phyloP scores from a whole-genome alignment of 2,888 invertebrate genomes.

The Biston betularia region DNA sequence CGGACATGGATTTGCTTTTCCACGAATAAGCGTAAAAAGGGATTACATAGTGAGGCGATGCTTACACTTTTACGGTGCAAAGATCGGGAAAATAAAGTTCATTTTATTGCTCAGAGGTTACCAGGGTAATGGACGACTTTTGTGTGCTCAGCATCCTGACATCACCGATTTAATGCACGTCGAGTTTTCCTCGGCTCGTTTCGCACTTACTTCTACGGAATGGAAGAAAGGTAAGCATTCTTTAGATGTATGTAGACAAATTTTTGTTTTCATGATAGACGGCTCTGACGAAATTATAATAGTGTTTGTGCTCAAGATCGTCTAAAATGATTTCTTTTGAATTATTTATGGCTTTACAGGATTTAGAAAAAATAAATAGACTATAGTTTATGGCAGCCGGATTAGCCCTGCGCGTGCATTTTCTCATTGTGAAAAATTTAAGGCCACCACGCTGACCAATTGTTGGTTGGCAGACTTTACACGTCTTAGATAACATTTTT shows the following conservation, averaged over 20 bases:
- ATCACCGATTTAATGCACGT: constrained; percentile 40
- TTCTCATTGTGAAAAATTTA: too few species aligned
- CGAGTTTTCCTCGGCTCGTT: constrained; percentile 6
- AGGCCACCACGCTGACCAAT: too few species aligned
- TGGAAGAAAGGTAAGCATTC: background rate
- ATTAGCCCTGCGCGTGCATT: too few species aligned
- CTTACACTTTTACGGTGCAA: constrained; percentile 71
- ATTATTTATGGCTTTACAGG: too few species aligned
- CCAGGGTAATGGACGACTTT: constrained; percentile 69
- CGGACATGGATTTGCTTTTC: constrained; percentile 56
- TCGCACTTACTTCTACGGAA: constrained; percentile 11
- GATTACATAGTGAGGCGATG: constrained; percentile 75
- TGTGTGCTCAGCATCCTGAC: constrained; percentile 57
- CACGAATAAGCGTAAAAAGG: constrained; percentile 65
- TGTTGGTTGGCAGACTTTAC: too few species aligned
- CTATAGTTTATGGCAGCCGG: too few species aligned
- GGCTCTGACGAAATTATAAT: too few species aligned
- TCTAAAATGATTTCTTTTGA: too few species aligned
- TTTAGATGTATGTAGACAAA: background rate
- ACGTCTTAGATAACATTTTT: too few species aligned
- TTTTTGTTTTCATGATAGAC: too few species aligned
- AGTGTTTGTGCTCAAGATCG: too few species aligned
- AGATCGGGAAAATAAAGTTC: constrained; percentile 76
- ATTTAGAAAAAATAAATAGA: too few species aligned
- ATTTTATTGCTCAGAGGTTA: constrained; percentile 77